phyloP scores from a whole-genome alignment of 2,797 vertebrate species.

The Smutsia gigantea region DNA sequence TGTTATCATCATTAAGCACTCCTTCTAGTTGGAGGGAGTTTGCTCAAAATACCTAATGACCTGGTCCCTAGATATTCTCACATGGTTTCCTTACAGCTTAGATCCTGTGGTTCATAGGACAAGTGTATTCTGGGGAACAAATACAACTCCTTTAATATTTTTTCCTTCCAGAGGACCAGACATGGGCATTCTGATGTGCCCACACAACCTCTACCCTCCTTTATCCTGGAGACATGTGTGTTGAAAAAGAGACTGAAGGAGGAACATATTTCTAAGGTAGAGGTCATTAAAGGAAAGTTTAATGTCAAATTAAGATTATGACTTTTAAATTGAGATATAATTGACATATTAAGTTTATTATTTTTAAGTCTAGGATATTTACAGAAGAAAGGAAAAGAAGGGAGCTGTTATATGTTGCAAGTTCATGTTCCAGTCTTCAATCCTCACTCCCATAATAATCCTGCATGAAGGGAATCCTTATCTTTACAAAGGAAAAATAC shows the following conservation, averaged over 20 bases:
- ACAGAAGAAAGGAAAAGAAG: neutral
- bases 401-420: neutral
- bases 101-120: neutral
- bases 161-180: neutral
- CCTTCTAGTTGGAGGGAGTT: neutral
- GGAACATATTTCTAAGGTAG: neutral
- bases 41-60: neutral
- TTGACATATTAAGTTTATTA: neutral
- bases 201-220: neutral
- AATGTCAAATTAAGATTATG: neutral
- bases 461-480: neutral
- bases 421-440: neutral
- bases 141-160: neutral
- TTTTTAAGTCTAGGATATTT: slow-evolving; percentile 6
- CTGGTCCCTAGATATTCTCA: neutral
- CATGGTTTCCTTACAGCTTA: neutral
- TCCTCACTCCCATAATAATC: neutral
- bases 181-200: neutral
- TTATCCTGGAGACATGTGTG: neutral
- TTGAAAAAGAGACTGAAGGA: neutral
- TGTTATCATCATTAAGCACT: neutral
- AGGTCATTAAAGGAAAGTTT: neutral
- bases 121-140: neutral
- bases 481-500: neutral
- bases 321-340: slow-evolving; percentile 11